Evolutionary conservation across 2,113 vertebrate genomes (phyloP).

Genomic region (Sterna hirundo): DNA sequence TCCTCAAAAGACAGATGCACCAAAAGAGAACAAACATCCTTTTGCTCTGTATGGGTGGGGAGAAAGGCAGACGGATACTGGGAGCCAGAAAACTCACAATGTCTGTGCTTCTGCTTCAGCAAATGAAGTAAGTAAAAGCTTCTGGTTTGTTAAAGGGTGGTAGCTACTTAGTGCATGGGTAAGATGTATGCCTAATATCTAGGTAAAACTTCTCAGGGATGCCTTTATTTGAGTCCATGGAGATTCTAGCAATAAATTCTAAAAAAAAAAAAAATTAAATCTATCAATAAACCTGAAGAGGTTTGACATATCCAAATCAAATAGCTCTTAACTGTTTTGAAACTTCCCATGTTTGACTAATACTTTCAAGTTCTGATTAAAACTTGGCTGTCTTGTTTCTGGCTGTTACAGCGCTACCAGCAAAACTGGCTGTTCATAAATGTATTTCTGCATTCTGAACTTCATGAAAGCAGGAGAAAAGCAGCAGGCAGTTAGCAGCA

Average conservation of each 20-base stretch:
- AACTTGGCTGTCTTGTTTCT: not conserved
- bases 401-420: not conserved
- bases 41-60: constrained; percentile 92
- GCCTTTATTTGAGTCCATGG: not conserved
- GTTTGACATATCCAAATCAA: not conserved
- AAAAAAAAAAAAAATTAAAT: not conserved
- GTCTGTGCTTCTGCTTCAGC: constrained; percentile 86
- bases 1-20: constrained; percentile 64
- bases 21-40: constrained; percentile 83
- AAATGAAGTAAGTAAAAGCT: constrained; percentile 77
- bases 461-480: not conserved
- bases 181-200: fast-evolving
- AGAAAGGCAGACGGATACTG: constrained; percentile 84
- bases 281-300: not conserved
- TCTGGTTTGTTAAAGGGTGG: not conserved
- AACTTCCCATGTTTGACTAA: not conserved
- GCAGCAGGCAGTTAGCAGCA: constrained; percentile 8
- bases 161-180: not conserved
- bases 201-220: not conserved
- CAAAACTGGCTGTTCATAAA: not conserved
- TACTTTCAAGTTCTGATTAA: not conserved
- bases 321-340: not conserved
- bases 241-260: not conserved
- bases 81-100: constrained; percentile 89
- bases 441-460: not conserved